phyloP scores from a whole-genome alignment of 2,113 vertebrate species.

The Chionis minor region DNA sequence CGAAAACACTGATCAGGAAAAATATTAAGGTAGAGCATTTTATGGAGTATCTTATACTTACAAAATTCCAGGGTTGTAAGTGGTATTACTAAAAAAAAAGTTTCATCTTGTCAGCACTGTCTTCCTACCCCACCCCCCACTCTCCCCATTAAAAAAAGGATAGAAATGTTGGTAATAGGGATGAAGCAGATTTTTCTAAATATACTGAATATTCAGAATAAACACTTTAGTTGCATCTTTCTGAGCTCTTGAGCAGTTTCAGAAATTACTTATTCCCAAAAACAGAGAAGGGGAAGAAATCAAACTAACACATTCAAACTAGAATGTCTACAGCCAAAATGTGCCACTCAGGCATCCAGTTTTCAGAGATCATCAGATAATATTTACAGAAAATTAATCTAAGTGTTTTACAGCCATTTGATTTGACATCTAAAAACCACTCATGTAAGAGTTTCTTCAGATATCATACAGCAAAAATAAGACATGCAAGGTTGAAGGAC shows the following conservation, averaged over 20 bases:
- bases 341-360: not conserved
- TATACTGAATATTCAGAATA: not conserved
- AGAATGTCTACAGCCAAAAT: not conserved
- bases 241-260: not conserved
- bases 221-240: not conserved
- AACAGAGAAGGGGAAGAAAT: not conserved
- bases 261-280: not conserved
- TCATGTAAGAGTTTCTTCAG: not conserved
- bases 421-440: not conserved
- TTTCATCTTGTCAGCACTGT: not conserved
- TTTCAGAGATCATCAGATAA: not conserved
- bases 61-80: not conserved
- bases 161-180: not conserved
- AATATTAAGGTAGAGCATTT: not conserved
- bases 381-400: not conserved
- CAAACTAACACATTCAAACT: not conserved
- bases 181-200: not conserved
- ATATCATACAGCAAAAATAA: not conserved
- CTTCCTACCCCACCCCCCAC: not conserved
- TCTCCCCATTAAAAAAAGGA: rapidly evolving
- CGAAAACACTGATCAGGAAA: not conserved
- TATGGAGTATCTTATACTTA: not conserved
- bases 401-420: not conserved
- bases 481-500: not conserved
- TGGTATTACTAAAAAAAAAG: not conserved